These are phyloP conservation scores for Danaus chrysippus DNA, from an alignment of 2,888 invertebrate species.

Conservation along the genomic window DNA sequence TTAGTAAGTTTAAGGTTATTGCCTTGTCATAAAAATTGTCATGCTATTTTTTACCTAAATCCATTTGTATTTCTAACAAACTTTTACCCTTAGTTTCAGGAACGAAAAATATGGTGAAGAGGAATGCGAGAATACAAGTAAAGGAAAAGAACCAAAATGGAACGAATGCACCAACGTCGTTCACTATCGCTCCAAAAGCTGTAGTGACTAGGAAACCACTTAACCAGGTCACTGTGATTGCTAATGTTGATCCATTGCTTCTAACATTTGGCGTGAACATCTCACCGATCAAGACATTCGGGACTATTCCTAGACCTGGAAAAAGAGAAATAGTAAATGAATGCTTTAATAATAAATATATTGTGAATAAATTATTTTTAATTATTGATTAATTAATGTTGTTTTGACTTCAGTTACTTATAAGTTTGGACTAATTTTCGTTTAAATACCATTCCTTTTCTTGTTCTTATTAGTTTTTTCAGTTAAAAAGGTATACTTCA, in stretches of 20 bases:
- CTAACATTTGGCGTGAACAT: constrained; percentile 36
- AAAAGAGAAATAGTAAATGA: not conserved
- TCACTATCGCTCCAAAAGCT: constrained; percentile 31
- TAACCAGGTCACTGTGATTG: constrained; percentile 26
- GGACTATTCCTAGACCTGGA: constrained; percentile 37
- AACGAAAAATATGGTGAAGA: constrained; percentile 82
- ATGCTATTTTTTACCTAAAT: constrained; percentile 46
- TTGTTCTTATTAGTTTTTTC: too few species aligned
- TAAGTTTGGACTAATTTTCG: not conserved
- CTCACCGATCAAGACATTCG: constrained; percentile 33
- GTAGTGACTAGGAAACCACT: constrained; percentile 32
- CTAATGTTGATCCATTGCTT: constrained; percentile 34
- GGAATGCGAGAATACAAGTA: constrained; percentile 60
- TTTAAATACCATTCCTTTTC: too few species aligned
- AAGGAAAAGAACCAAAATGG: constrained; percentile 82
- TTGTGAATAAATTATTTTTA: not conserved
- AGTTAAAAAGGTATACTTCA: not conserved
- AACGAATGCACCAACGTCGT: constrained; percentile 74
- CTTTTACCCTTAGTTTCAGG: constrained; percentile 91
- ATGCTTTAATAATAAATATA: not conserved
- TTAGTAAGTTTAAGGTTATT: too few species aligned
- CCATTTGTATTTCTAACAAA: constrained; percentile 84
- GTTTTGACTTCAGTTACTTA: not conserved
- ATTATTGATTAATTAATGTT: too few species aligned
- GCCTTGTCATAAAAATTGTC: too few species aligned